Base-by-base conservation (phyloP, 2,888 invertebrate species). In the Scrobipalpa atriplicella region DNA sequence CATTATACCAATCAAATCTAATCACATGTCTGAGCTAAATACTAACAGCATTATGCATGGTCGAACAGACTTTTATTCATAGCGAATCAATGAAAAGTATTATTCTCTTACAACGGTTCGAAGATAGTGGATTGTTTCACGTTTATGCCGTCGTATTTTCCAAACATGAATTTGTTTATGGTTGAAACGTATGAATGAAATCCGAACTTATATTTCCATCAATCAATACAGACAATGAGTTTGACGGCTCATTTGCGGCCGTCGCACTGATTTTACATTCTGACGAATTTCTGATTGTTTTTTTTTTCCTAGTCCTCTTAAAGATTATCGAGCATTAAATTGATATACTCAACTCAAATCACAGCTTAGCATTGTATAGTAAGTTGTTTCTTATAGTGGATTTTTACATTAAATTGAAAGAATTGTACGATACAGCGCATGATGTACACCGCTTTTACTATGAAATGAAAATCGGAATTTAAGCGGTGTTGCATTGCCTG, bases 211-310 rank as follows among this genome's bases (percentile, higher is more conserved):
- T 10, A 58, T 58, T 38, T 58, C 13, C 58, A 58, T 16, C 38
- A 29, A 29, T 56, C 54, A 16, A 38, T 58, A 58, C n/a, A 58
- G n/a, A 58, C 58, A 58, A 58, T 58, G 36, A n/a, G 10, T 58
- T 58, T 10, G 16, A 29, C n/a, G 36, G 52, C 52, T 52, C 18
- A 52, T 52, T 52, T 16, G 16, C 52, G 18, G 52, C 9, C 52
- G 52, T 52, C 18, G 52, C 10, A 8, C 1, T 8, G 52, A 18
- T 52, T 51, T 52, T n/a, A 29, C 36, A 36, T 58, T 56, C 19
- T 56, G 29, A 56, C 18, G 21, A 21, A 18, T 10, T 11, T 8
- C 8, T 18, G 6, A 52, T 52, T 47, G 29, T 29, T 29, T 29
- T 29, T 29, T 29, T 29, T 29, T 29, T 29, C 2, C 29, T 3